Percentiles rank a stretch among this genome's conserved stretches.
phyloP scores from a whole-genome alignment of 1,140 invertebrate genomes.

The Drosophila navojoa region DNA sequence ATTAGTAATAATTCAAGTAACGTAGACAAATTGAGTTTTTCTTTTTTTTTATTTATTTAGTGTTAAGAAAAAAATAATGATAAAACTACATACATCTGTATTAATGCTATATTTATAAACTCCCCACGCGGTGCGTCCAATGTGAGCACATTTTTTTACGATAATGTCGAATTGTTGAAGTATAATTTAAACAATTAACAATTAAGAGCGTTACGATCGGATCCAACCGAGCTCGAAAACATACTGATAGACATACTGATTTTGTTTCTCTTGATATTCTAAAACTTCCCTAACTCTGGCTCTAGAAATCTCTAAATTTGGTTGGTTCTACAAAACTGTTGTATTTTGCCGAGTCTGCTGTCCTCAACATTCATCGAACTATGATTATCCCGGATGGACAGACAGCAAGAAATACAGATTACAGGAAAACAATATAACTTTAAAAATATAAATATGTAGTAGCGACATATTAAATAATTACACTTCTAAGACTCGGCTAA shows the following conservation, averaged over 20 bases:
- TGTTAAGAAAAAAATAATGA: neutral
- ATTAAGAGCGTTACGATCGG: neutral
- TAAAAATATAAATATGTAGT: neutral
- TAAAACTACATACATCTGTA: neutral
- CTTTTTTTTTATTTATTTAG: neutral
- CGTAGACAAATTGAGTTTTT: too few species aligned
- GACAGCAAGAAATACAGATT: too few species aligned
- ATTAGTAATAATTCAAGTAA: too few species aligned
- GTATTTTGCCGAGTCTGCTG: too few species aligned
- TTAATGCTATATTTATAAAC: neutral
- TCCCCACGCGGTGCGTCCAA: too few species aligned
- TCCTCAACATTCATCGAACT: too few species aligned
- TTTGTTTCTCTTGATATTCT: neutral
- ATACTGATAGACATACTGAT: neutral
- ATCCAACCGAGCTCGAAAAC: neutral
- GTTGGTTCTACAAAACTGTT: too few species aligned
- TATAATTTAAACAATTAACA: constrained; percentile 3
- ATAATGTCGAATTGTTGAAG: neutral
- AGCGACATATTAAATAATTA: neutral
- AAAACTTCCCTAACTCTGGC: too few species aligned
- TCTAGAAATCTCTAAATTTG: too few species aligned
- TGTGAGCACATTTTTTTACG: neutral
- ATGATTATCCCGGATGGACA: too few species aligned
- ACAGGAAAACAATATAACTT: too few species aligned
- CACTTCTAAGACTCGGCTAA: neutral